phyloP scores from a whole-genome alignment of 2,888 invertebrate genomes.

The Clunio marinus region DNA sequence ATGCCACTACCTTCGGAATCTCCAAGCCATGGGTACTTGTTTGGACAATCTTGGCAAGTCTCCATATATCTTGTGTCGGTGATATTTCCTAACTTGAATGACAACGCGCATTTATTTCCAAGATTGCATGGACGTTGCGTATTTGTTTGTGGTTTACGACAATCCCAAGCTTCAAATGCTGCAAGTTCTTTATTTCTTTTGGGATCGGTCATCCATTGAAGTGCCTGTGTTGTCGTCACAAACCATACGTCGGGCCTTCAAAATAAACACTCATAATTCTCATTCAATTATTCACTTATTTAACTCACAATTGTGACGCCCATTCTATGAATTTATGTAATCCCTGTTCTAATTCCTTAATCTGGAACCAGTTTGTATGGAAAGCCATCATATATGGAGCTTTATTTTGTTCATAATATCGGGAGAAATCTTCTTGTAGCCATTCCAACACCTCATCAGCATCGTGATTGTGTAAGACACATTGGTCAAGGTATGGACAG shows the following conservation, averaged over 20 bases:
- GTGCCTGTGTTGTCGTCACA: conserved; percentile 80
- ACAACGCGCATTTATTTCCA: conserved; percentile 76
- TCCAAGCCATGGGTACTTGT: conserved; percentile 82
- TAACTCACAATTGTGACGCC: conserved; percentile 64
- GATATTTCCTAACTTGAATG: conserved; percentile 72
- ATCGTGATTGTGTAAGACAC: conserved; percentile 84
- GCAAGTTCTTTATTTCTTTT: conserved; percentile 62
- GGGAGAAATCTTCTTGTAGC: conserved; percentile 82
- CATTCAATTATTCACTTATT: not conserved
- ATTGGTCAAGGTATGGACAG: conserved; percentile 88
- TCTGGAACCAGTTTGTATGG: conserved; percentile 96
- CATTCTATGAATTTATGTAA: conserved; percentile 82
- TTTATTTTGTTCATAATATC: conserved; percentile 80
- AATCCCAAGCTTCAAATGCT: conserved; percentile 78
- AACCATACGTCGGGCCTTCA: conserved; percentile 80
- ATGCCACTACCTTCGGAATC: conserved; percentile 80
- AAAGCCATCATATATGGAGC: conserved; percentile 94
- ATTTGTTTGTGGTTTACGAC: conserved; percentile 65
- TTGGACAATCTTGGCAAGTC: conserved; percentile 81
- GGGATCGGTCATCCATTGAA: conserved; percentile 88
- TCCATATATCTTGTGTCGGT: conserved; percentile 82
- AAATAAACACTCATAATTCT: conserved; percentile 42
- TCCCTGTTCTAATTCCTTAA: conserved; percentile 74
- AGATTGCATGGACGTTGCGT: conserved; percentile 74
- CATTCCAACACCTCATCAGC: conserved; percentile 74